Conservation (phyloP, 2,888 invertebrate genomes). For the Apamea sordens region DNA sequence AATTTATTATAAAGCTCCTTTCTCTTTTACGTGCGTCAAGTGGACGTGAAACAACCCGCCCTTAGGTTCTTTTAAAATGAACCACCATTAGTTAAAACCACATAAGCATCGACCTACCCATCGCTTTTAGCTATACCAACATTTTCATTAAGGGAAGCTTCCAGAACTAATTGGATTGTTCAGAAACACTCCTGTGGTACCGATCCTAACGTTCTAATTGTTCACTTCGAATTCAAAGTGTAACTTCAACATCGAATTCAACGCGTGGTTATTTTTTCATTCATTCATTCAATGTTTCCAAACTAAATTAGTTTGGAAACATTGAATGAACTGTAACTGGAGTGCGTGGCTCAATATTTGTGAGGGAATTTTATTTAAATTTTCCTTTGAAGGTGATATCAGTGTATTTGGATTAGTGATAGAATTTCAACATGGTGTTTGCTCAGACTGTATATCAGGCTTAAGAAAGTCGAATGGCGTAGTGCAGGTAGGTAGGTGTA, state of each 20-base stretch:
- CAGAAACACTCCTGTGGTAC: slow-evolving; percentile 25
- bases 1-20: too few species aligned
- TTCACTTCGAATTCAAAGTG: slow-evolving; percentile 25
- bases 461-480: neutral
- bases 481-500: neutral
- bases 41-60: too few species aligned
- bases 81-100: slow-evolving; percentile 3
- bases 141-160: slow-evolving; percentile 19
- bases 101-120: neutral
- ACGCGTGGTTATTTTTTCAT: slow-evolving; percentile 24
- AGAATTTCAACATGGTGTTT: slow-evolving; percentile 21
- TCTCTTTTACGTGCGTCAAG: too few species aligned
- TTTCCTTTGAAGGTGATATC: slow-evolving; percentile 22
- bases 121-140: slow-evolving; percentile 12
- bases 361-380: slow-evolving; percentile 24
- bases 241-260: slow-evolving; percentile 22
- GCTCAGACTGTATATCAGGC: neutral
- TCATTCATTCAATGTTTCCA: too few species aligned
- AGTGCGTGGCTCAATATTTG: slow-evolving; percentile 32
- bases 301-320: slow-evolving; percentile 38
- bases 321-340: slow-evolving; percentile 25
- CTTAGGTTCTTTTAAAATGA: neutral
- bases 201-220: slow-evolving; percentile 8
- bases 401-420: slow-evolving; percentile 12
- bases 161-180: slow-evolving; percentile 32